Evolutionary conservation across 2,113 vertebrate species (phyloP), one percentile per base, ranked within the genome.

Genomic region (Isurus oxyrinchus): DNA sequence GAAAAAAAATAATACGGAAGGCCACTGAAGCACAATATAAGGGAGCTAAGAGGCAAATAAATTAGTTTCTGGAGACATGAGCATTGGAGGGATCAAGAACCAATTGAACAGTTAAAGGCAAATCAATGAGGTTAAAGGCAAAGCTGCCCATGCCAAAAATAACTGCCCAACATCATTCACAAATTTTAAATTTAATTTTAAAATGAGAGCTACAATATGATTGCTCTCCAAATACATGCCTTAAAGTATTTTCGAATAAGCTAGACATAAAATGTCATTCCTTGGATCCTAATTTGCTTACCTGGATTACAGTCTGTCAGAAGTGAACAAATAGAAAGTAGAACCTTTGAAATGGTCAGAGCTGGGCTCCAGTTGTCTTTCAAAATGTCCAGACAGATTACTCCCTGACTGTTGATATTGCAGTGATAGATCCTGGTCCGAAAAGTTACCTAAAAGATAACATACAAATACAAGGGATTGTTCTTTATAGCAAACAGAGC

Each of bases 361-460:
- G 98, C 98, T 96, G 98, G 98, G 97, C 98, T 99, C 98, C 98
- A 99, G 98, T 99, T 99, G 97, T 99, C 98, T 97, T 99, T 99
- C 97, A 99, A 98, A 97, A 99, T 99, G 97, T 99, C 98, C 98
- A 99, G 97, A 97, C 98, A 99, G 98, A 99, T 99, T 97, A 99
- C 98, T 97, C 98, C 98, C 98, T 99, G 98, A 98, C 98, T 99
- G 98, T 99, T 99, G 98, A 99, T 99, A 98, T 99, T 99, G 98
- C 98, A 99, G 98, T 99, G 98, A 97, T 99, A 99, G 97, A 99
- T 99, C 98, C 98, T 98, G 97, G 98, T 99, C 95, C 98, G 98
- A 97, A 99, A 99, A 97, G 98, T 99, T 97, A 99, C 98, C 98
- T 99, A 96, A 90, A 49, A 97, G 90, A 95, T 3, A 0, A 0